These are phyloP conservation scores for Nyctibius grandis DNA, from an alignment of 2,797 vertebrate genomes.

Conservation along the genomic window DNA sequence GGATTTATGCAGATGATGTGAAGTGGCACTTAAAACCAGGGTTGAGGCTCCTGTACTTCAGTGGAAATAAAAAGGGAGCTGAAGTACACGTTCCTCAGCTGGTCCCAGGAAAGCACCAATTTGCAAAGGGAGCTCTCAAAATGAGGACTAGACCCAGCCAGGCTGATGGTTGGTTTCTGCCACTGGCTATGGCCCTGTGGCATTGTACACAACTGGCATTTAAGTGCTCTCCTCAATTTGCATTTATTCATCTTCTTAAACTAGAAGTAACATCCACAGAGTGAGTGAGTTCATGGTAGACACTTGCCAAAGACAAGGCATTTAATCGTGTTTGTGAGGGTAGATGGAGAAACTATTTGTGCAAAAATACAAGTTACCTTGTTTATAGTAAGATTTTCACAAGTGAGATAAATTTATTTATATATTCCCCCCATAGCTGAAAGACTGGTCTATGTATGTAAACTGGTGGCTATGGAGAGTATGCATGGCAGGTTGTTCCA, in stretches of 20 bases:
- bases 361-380: neutral
- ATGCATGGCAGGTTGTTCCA: neutral
- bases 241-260: neutral
- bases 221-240: neutral
- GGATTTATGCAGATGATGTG: neutral
- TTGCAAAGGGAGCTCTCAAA: neutral
- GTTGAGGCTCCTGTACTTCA: neutral
- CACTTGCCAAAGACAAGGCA: neutral
- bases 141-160: neutral
- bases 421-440: rapidly evolving
- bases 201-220: neutral
- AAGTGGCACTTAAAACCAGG: neutral
- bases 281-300: neutral
- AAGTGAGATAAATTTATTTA: neutral
- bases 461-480: neutral
- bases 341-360: neutral
- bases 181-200: too few species aligned
- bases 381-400: neutral
- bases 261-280: neutral
- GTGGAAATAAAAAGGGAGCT: neutral
- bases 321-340: neutral
- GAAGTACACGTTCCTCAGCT: neutral
- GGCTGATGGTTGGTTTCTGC: neutral
- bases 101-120: neutral
- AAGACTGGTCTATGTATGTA: neutral